Conservation (phyloP, 2,888 invertebrate species). For the Eilema depressum region DNA sequence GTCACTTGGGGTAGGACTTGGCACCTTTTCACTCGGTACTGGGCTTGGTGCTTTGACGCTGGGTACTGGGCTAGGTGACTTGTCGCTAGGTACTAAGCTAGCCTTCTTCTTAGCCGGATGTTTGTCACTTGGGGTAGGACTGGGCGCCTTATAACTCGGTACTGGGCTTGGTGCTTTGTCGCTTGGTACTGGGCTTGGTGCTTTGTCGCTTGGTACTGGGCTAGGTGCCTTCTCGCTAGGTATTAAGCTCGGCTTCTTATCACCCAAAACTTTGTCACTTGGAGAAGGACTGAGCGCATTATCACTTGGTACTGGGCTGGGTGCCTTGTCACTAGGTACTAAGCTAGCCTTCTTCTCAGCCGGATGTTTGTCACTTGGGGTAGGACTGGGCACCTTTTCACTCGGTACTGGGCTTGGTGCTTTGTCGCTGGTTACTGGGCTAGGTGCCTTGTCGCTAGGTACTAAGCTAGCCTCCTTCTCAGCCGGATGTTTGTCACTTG, state of each 20-base stretch:
- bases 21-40: neutral
- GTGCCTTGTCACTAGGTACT: slow-evolving; percentile 11
- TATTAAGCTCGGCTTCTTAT: neutral
- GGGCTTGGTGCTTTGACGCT: neutral
- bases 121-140: slow-evolving; percentile 19
- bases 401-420: neutral
- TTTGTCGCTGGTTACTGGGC: slow-evolving; percentile 11
- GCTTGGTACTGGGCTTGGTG: neutral
- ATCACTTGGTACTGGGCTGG: slow-evolving; percentile 15
- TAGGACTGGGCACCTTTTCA: neutral
- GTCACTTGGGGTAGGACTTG: neutral
- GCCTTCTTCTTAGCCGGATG: neutral
- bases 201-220: neutral
- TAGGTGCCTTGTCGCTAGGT: slow-evolving; percentile 5
- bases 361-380: neutral
- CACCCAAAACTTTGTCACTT: slow-evolving; percentile 21
- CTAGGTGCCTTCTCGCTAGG: neutral
- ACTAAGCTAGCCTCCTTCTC: neutral
- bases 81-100: neutral
- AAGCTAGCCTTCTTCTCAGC: slow-evolving; percentile 14
- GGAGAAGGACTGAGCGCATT: slow-evolving; percentile 7
- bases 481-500: too few species aligned
- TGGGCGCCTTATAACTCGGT: slow-evolving; percentile 10
- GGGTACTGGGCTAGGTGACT: neutral
- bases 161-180: neutral